phyloP scores from a whole-genome alignment of 2,888 invertebrate species.

The Hirtodrosophila duncani region DNA sequence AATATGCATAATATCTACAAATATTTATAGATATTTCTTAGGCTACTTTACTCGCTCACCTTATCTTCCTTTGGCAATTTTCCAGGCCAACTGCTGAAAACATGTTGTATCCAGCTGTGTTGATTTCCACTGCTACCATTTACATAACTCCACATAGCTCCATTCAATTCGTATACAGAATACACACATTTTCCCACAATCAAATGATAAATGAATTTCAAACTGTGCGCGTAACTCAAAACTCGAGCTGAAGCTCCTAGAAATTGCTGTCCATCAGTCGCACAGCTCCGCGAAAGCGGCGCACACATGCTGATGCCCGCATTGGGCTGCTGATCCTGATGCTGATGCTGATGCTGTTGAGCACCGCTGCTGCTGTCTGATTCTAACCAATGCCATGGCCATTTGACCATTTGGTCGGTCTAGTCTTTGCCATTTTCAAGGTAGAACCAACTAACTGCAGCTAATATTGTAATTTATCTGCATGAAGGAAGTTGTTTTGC shows the following conservation, averaged over 20 bases:
- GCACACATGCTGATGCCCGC: background rate
- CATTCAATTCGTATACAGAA: too few species aligned
- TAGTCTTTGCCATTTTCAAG: constrained; percentile 33
- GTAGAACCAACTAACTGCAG: constrained; percentile 28
- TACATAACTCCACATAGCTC: constrained; percentile 28
- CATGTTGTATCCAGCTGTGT: constrained; percentile 21
- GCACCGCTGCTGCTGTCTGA: constrained; percentile 7
- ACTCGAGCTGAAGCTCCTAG: constrained; percentile 11
- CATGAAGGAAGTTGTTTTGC: constrained; percentile 16
- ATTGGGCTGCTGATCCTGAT: background rate
- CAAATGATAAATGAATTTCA: constrained; percentile 67
- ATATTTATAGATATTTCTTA: too few species aligned
- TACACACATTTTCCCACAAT: constrained; percentile 56
- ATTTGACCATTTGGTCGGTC: constrained; percentile 15
- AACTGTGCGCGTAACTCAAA: constrained; percentile 67
- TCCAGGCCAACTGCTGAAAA: constrained; percentile 22
- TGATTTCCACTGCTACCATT: constrained; percentile 33
- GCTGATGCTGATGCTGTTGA: background rate
- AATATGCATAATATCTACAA: too few species aligned
- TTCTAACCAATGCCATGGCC: constrained; percentile 24
- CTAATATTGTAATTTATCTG: constrained; percentile 50
- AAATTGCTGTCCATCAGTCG: constrained; percentile 12
- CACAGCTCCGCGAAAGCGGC: background rate
- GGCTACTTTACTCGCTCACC: too few species aligned
- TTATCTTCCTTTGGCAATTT: too few species aligned